Conservation (phyloP, 2,888 invertebrate species). For the Chrysopilus asiliformis region DNA sequence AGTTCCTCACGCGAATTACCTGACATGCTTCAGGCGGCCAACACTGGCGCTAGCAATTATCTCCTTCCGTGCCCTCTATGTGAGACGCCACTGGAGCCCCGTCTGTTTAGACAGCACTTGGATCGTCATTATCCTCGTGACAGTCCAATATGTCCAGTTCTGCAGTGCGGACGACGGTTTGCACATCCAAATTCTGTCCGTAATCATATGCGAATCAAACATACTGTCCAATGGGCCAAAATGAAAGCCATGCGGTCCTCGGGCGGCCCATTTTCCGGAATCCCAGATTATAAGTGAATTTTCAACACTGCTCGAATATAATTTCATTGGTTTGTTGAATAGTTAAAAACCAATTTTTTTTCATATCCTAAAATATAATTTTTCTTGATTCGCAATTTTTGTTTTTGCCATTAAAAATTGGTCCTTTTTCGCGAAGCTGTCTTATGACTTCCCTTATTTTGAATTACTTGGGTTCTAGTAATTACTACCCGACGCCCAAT, state of each 20-base stretch:
- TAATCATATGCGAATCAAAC: constrained; percentile 77
- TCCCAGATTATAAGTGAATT: constrained; percentile 35
- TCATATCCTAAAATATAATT: background rate
- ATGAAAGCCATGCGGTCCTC: constrained; percentile 55
- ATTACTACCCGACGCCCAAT: no score
- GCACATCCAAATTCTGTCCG: constrained; percentile 76
- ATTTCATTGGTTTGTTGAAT: background rate
- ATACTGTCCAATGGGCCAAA: constrained; percentile 66
- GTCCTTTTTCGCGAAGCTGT: background rate
- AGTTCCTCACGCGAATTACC: constrained; percentile 31
- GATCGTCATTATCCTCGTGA: constrained; percentile 75
- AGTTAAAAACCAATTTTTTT: background rate
- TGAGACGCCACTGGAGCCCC: constrained; percentile 46
- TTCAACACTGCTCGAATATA: constrained; percentile 8
- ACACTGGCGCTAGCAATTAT: constrained; percentile 32
- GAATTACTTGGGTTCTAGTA: no score
- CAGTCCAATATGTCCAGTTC: constrained; percentile 67
- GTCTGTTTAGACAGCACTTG: constrained; percentile 59
- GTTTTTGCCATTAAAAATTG: background rate
- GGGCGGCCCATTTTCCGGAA: constrained; percentile 35
- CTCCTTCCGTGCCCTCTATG: constrained; percentile 59
- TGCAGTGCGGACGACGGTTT: constrained; percentile 59
- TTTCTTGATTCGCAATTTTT: no score
- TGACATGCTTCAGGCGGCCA: constrained; percentile 32
- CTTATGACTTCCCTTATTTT: no score